These are phyloP conservation scores for Petroica traversi DNA, from an alignment of 2,113 vertebrate genomes.

Conservation along the genomic window DNA sequence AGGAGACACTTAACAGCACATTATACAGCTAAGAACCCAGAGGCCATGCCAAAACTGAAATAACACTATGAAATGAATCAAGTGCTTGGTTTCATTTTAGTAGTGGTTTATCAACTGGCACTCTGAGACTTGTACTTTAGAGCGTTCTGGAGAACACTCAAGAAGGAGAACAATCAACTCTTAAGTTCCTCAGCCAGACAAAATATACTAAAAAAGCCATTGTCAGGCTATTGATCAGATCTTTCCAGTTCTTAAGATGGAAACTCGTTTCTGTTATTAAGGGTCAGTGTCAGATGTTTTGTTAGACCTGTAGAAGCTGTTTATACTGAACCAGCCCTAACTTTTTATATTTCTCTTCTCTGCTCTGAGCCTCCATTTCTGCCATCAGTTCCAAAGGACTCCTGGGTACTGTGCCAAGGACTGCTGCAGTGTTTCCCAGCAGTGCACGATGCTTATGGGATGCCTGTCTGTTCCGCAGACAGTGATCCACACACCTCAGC, in stretches of 20 bases:
- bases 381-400: neutral
- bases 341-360: neutral
- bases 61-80: neutral
- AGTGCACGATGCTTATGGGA: accelerated
- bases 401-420: neutral
- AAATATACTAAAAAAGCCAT: neutral
- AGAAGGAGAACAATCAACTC: neutral
- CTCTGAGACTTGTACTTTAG: neutral
- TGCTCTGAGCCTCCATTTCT: neutral
- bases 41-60: neutral
- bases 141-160: neutral
- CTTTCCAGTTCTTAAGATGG: neutral
- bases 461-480: neutral
- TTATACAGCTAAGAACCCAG: neutral
- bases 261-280: neutral
- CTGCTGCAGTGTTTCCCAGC: neutral
- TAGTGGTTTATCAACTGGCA: neutral
- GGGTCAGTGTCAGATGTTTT: neutral
- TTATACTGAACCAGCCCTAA: neutral
- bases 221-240: neutral
- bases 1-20: neutral
- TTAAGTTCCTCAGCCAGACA: neutral
- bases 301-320: neutral
- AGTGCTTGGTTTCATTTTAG: neutral
- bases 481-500: neutral